These are phyloP conservation scores for Aphidoletes aphidimyza DNA, from an alignment of 2,888 invertebrate species.

Conservation along the genomic window DNA sequence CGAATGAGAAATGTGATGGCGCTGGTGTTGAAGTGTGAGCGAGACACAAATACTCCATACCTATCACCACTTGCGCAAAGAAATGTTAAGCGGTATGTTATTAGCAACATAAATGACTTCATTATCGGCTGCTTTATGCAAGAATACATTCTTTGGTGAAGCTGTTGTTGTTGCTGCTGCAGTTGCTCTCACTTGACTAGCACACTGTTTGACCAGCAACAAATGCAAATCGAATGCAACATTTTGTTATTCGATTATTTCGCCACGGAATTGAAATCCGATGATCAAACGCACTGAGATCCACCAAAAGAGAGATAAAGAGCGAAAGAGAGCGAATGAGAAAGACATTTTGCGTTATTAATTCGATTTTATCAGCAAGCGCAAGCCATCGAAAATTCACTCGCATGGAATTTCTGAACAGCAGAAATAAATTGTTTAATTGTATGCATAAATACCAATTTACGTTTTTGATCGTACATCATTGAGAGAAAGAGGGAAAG, in stretches of 20 bases:
- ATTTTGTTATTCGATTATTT: background rate
- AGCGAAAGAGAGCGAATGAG: no score
- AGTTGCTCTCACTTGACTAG: no score
- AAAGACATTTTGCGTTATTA: slow-evolving; percentile 32
- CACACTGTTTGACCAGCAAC: no score
- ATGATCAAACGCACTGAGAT: background rate
- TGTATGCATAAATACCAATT: slow-evolving; percentile 43
- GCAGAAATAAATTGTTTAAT: slow-evolving; percentile 50
- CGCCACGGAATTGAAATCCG: background rate
- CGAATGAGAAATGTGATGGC: background rate
- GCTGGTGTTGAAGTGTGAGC: no score
- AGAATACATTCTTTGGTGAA: slow-evolving; percentile 45
- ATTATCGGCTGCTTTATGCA: slow-evolving; percentile 47
- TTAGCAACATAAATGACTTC: slow-evolving; percentile 53
- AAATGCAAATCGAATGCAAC: slow-evolving; percentile 4
- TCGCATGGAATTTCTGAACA: slow-evolving; percentile 7
- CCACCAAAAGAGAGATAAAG: no score
- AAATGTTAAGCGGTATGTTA: slow-evolving; percentile 52
- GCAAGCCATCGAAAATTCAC: slow-evolving; percentile 8
- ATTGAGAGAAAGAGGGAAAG: no score
- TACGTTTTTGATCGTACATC: slow-evolving; percentile 32
- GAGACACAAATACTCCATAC: background rate
- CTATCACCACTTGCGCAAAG: slow-evolving; percentile 53
- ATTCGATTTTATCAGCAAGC: slow-evolving; percentile 27
- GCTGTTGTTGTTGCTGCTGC: background rate